Conservation (phyloP, 2,113 vertebrate species). For the Elephantulus edwardii region DNA sequence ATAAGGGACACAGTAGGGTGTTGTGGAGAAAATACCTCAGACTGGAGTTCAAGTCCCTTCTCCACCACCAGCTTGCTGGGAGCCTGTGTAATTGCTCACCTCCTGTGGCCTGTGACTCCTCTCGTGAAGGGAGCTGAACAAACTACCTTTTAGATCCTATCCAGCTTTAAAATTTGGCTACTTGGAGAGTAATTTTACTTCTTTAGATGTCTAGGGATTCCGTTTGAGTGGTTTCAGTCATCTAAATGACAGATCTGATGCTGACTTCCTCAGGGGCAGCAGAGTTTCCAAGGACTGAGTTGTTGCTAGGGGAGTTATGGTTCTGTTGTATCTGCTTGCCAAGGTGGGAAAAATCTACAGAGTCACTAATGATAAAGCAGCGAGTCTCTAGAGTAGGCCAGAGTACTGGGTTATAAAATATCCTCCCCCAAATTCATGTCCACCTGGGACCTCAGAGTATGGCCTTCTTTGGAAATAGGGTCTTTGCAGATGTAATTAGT, state of each 20-base stretch:
- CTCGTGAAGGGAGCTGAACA: neutral
- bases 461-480: neutral
- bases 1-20: neutral
- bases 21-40: neutral
- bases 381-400: neutral
- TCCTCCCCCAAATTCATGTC: neutral
- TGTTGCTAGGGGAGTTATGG: conserved; percentile 32
- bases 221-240: neutral
- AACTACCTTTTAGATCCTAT: neutral
- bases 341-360: neutral
- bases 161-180: neutral
- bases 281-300: neutral
- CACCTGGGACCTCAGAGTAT: neutral
- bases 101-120: neutral
- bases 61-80: neutral
- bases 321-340: neutral
- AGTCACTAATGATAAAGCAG: neutral
- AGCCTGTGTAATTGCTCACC: neutral
- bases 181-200: neutral
- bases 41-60: neutral
- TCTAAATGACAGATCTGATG: conserved; percentile 21
- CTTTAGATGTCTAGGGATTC: neutral
- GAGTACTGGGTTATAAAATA: neutral
- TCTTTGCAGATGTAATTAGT: neutral
- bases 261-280: conserved; percentile 32